A percentile compares a stretch with the other conserved stretches of the same genome.
phyloP scores from a whole-genome alignment of 2,113 vertebrate species.

The Malurus melanocephalus region DNA sequence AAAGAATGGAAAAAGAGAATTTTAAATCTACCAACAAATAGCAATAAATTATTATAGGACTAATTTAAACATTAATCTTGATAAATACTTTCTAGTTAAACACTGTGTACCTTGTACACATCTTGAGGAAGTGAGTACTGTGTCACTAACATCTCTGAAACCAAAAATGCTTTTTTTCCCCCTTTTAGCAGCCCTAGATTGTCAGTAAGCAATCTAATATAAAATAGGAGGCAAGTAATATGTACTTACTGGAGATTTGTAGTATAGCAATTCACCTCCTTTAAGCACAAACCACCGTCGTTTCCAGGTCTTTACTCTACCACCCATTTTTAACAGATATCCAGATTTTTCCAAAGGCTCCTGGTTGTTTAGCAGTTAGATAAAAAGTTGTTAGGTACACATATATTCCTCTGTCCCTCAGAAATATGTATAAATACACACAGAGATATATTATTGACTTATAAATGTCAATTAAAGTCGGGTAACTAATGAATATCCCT shows the following conservation, averaged over 20 bases:
- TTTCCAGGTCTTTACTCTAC: constrained; percentile 95
- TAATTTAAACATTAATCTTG: constrained; percentile 22
- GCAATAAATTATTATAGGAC: not conserved
- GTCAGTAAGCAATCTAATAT: not conserved
- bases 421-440: not conserved
- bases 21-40: not conserved
- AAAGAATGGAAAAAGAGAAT: constrained; percentile 17
- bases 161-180: not conserved
- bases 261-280: constrained; percentile 94
- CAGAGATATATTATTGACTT: not conserved
- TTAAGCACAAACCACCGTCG: constrained; percentile 96
- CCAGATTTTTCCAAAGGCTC: constrained; percentile 96
- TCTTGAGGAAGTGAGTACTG: not conserved
- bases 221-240: not conserved
- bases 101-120: not conserved
- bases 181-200: not conserved
- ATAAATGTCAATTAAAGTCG: no score
- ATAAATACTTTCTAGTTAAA: not conserved
- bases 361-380: constrained; percentile 64
- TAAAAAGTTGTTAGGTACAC: not conserved
- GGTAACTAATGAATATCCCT: not conserved
- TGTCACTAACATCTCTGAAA: not conserved
- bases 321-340: constrained; percentile 96
- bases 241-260: constrained; percentile 92
- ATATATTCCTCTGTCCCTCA: not conserved